phyloP scores from a whole-genome alignment of 2,888 invertebrate genomes.

The Andrena praecox region DNA sequence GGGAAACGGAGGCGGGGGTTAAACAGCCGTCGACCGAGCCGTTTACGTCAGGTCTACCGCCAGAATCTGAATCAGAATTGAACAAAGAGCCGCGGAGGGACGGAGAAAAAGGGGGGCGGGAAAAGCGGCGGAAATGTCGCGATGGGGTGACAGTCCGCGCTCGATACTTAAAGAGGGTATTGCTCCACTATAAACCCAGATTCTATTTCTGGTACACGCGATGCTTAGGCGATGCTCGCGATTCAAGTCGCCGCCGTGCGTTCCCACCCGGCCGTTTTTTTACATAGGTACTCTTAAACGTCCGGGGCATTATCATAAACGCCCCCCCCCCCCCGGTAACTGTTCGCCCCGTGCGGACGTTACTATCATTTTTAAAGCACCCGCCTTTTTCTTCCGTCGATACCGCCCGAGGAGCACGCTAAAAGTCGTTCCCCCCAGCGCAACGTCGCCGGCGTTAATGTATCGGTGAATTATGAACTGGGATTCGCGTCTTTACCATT shows the following conservation, averaged over 20 bases:
- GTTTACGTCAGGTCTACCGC: background rate
- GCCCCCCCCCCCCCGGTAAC: background rate
- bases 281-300: conserved; percentile 16
- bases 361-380: background rate
- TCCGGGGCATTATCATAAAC: conserved; percentile 22
- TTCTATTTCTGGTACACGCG: conserved; percentile 69
- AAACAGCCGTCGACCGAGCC: background rate
- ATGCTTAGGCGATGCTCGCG: conserved; percentile 37
- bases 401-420: background rate
- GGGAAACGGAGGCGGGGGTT: too few species aligned
- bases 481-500: background rate
- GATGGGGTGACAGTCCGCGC: conserved; percentile 39
- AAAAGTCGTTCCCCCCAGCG: background rate
- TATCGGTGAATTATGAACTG: background rate
- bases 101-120: background rate
- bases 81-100: background rate
- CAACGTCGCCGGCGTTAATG: background rate
- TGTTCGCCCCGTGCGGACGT: background rate
- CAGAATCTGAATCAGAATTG: background rate
- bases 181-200: conserved; percentile 71
- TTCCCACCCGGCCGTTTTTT: conserved; percentile 15
- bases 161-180: conserved; percentile 71
- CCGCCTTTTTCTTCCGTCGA: background rate
- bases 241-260: conserved; percentile 5
- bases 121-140: conserved; percentile 9